Base-by-base conservation (phyloP, 2,797 vertebrate genomes). In the Siniperca scherzeri region DNA sequence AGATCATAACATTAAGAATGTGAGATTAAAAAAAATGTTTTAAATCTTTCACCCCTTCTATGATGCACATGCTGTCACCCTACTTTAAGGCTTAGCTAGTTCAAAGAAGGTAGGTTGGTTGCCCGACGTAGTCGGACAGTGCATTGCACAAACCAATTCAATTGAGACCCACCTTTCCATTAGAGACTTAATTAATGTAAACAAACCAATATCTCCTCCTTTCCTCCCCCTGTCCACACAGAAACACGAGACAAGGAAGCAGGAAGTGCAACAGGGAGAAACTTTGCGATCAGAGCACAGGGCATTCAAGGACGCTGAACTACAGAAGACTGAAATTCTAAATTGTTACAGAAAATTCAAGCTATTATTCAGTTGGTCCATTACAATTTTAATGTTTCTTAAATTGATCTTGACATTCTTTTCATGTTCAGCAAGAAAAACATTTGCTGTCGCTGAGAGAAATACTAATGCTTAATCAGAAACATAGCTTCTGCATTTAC, bases 401-500 rank as follows among this genome's bases (percentile, higher is more conserved):
- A 78, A 76, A 81, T 6, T n/a, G 12, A 70, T 30, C 53, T 7
- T 42, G 25, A 66, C 38, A 16, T 60, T 65, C 25, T 17, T 52
- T 78, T 76, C 11, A 67, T 30, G 16, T 53, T 73, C 33, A 61
- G 19, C 30, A 70, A 56, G 30, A 52, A 72, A 62, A 81, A 60
- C 30, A 64, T 65, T 62, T 62, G 33, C 25, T 40, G 44, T 64
- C 7, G 2, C 61, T 70, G 33, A 68, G 30, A 70, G 42, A 71
- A 74, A 65, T 48, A 72, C 9, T 64, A 13, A 42, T 48, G 38
- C 38, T 66, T 77, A 55, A 74, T 78, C 55, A 55, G 66, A 88
- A 73, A 71, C 33, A 74, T 25, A 69, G 81, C 57, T 61, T 85
- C 59, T 70, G 57, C 56, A 57, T 85, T 70, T 56, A 17, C 76